Evolutionary conservation across 2,797 vertebrate genomes (phyloP).

Genomic region (Argentina silus): DNA sequence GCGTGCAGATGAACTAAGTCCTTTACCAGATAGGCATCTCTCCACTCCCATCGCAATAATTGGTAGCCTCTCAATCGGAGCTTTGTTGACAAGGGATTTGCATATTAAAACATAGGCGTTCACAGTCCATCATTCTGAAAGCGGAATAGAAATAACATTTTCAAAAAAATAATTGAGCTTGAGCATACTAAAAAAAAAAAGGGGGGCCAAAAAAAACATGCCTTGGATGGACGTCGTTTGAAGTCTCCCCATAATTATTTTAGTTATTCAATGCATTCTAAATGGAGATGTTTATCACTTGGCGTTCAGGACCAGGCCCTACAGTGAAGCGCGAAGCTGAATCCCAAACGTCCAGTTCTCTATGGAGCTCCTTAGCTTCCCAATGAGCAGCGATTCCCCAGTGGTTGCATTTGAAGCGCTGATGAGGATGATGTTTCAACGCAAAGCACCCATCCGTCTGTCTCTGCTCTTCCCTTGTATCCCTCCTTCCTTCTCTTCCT

Average conservation of each 20-base stretch:
- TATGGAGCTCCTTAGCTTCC: constrained; percentile 70
- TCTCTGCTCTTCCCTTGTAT: constrained; percentile 34
- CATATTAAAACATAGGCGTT: constrained; percentile 73
- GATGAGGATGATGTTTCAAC: constrained; percentile 76
- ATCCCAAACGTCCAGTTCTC: constrained; percentile 75
- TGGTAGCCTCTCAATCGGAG: constrained; percentile 81
- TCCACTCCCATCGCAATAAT: constrained; percentile 76
- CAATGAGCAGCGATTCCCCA: constrained; percentile 63
- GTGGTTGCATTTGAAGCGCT: constrained; percentile 69
- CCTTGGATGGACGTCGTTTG: constrained; percentile 48
- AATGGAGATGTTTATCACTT: constrained; percentile 68
- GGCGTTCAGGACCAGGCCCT: constrained; percentile 21
- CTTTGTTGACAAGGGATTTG: constrained; percentile 78
- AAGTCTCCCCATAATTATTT: constrained; percentile 57
- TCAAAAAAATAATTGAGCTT: constrained; percentile 69
- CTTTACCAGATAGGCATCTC: constrained; percentile 83
- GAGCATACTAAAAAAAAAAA: constrained; percentile 49
- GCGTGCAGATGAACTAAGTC: constrained; percentile 76
- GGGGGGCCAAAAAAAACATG: constrained; percentile 11
- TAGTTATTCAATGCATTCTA: constrained; percentile 57
- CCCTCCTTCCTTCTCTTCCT: not conserved
- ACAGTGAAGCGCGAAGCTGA: constrained; percentile 40
- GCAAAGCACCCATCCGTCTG: constrained; percentile 66
- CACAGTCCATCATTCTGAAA: constrained; percentile 63
- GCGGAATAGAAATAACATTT: constrained; percentile 67